Percentiles rank a stretch among this genome's conserved stretches.
Evolutionary conservation across 2,113 vertebrate species (phyloP).

Genomic region (Jaculus jaculus): DNA sequence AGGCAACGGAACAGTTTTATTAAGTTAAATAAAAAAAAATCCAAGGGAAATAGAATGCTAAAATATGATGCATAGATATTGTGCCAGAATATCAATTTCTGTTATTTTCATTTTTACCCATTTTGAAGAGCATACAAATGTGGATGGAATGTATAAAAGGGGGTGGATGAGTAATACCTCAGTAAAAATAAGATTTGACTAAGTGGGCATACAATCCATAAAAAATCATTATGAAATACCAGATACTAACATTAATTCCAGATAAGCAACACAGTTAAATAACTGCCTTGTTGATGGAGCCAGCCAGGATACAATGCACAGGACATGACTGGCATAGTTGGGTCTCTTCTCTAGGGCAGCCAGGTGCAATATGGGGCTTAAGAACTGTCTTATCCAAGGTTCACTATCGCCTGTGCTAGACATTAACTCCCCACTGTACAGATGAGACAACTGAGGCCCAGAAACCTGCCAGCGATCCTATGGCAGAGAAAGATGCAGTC

Average conservation of each 20-base stretch:
- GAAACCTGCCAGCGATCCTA: fast-evolving
- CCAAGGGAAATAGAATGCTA: background rate
- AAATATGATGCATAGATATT: background rate
- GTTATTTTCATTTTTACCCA: background rate
- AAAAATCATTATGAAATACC: background rate
- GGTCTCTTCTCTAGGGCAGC: too few relatives aligned
- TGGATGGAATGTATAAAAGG: background rate
- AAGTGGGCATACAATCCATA: background rate
- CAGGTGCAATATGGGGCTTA: too few relatives aligned
- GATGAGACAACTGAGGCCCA: background rate
- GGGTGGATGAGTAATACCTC: background rate
- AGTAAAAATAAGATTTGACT: background rate
- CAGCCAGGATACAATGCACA: fast-evolving
- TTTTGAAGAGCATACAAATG: background rate
- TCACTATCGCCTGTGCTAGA: background rate
- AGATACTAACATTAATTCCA: background rate
- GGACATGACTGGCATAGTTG: fast-evolving
- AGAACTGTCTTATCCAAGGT: background rate
- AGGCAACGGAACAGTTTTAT: background rate
- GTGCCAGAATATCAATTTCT: background rate
- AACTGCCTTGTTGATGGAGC: background rate
- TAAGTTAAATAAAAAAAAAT: background rate
- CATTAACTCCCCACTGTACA: background rate
- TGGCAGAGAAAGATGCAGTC: background rate
- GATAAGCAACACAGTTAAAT: background rate